Base-by-base conservation (phyloP, 2,888 invertebrate species). In the Portevinia maculata region DNA sequence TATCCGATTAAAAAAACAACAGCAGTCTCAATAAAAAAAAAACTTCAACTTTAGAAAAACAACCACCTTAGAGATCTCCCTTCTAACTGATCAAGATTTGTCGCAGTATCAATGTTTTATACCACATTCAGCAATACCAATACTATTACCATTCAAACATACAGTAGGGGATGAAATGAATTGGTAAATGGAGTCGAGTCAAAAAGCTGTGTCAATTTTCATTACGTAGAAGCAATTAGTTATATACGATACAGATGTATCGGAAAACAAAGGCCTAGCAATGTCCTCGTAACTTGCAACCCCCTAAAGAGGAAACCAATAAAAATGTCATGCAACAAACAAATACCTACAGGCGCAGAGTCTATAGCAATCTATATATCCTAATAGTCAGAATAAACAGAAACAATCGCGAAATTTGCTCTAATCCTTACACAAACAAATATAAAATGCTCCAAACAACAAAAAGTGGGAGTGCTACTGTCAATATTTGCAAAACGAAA, bases 401-500 rank as follows among this genome's bases (percentile, higher is more conserved):
- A 53, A 65, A 50, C 41, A n/a, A n/a, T 55, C 73, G 70, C 13
- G 24, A 9, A 34, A 34, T 44, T 32, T 60, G 7, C 17, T 50
- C 24, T 76, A 81, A 71, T 59, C 59, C 64, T 48, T 76, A 28
- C 37, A 21, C 70, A 81, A 76, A 81, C 74, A 76, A 59, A 19
- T 57, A 30, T 60, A 41, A 81, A 52, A 21, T 59, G 21, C 65
- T 75, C 52, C 53, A 76, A 81, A 76, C 39, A 75, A 32, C 59
- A 28, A 71, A 81, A 76, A 53, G 59, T 76, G 70, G 76, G 70
- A 81, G 76, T 81, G 76, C n/a, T n/a, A n/a, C n/a, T 76, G 59
- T 59, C 57, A 81, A 81, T 81, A 81, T 81, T 81, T 81, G 50
- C 76, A 3, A 46, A 81, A 41, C 62, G 28, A 70, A 81, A 81